Evolutionary conservation across 2,797 vertebrate genomes (phyloP), one percentile per base, ranked within the genome.

Genomic region (Bradypodion ventrale): DNA sequence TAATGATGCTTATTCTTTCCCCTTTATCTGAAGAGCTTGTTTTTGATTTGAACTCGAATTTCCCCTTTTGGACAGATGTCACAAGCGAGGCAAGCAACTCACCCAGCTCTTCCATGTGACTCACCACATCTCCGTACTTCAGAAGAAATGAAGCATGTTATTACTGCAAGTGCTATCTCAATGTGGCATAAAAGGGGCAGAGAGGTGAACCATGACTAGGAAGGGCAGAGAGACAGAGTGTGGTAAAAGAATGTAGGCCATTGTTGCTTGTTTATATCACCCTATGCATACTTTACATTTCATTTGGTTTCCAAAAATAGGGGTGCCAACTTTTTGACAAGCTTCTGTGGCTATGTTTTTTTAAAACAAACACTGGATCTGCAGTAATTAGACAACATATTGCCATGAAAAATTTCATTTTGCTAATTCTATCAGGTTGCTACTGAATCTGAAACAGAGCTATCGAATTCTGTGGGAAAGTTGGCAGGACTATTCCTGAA

Each of bases 21-120:
- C 7, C 85, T 68, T 66, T 56, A 42, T 83, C 70, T 37, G 63
- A 65, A 15, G 16, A 21, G 3, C 60, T 83, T 7, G 2, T 6
- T 78, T 88, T 88, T 81, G 68, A 83, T 23, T 2, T 80, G 42
- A 63, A 59, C 16, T 78, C 80, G 75, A 69, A 46, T 75, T 73
- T 80, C 59, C 32, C 80, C 59, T 87, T 44, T 75, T 75, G 25
- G 32, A 70, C 52, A 73, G 52, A 3, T 78, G 40, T 72, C 79
- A 4, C 59, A 3, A 42, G 27, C 16, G 59, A 82, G 19, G 66
- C 74, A 82, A 40, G 10, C 15, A 76, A 21, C 80, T 85, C 29
- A 27, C 37, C 84, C 86, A 92, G 84, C 46, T 62, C 5, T 66
- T 25, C 0, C 0, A 7, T 80, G 15, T 77, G 44, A 72, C 85